phyloP scores from a whole-genome alignment of 1,140 invertebrate genomes.

The Argopecten irradians region DNA sequence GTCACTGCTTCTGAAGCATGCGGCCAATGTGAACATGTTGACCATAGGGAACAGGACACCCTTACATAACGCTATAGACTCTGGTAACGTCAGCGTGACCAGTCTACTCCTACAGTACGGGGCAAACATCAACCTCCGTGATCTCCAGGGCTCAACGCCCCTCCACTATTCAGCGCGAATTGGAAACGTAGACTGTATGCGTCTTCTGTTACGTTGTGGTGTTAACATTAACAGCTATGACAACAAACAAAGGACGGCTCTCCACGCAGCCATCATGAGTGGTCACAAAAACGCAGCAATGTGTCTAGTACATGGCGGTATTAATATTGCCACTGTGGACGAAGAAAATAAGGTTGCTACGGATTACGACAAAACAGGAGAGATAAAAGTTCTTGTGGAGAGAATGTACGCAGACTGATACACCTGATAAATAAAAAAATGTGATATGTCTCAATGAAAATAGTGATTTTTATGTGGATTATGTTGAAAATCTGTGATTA shows the following conservation, averaged over 20 bases:
- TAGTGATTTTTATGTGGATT: background rate
- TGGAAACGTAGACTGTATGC: slow-evolving; percentile 53
- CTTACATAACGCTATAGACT: slow-evolving; percentile 64
- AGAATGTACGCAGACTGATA: slow-evolving; percentile 33
- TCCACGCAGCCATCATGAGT: slow-evolving; percentile 62
- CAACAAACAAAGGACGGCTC: slow-evolving; percentile 62
- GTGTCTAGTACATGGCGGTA: slow-evolving; percentile 57
- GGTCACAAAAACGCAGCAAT: slow-evolving; percentile 52
- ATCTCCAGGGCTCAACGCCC: slow-evolving; percentile 68
- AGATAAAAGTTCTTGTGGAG: slow-evolving; percentile 37
- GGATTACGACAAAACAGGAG: slow-evolving; percentile 57
- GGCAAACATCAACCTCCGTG: slow-evolving; percentile 65
- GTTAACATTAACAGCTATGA: slow-evolving; percentile 64
- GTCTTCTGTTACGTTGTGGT: slow-evolving; percentile 56
- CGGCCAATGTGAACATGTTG: slow-evolving; percentile 82
- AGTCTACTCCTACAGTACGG: slow-evolving; percentile 61
- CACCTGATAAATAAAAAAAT: background rate
- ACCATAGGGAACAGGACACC: slow-evolving; percentile 66
- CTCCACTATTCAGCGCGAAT: slow-evolving; percentile 63
- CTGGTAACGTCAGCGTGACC: slow-evolving; percentile 55
- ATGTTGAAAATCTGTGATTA: too few species aligned
- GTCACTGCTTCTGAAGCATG: slow-evolving; percentile 86
- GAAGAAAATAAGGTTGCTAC: slow-evolving; percentile 59
- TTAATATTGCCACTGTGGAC: slow-evolving; percentile 56
- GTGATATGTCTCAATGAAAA: background rate